A percentile compares a stretch with the other conserved stretches of the same genome.
Evolutionary conservation across 1,140 invertebrate genomes (phyloP).

Genomic region (Microplitis demolitor): DNA sequence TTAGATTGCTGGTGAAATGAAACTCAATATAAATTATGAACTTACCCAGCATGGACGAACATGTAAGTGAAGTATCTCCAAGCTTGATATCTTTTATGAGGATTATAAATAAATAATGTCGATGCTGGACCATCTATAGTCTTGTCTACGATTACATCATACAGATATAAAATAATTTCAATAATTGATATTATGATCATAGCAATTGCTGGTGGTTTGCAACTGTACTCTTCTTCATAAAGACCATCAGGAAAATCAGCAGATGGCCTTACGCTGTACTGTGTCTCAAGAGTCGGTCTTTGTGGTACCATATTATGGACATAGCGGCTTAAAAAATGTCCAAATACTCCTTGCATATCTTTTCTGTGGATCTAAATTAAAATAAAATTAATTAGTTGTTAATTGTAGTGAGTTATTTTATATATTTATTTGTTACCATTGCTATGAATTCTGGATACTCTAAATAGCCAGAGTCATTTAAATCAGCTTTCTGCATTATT

Average conservation of each 20-base stretch:
- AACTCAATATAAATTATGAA: conserved; percentile 21
- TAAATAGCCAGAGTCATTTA: conserved; percentile 73
- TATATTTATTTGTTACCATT: conserved; percentile 66
- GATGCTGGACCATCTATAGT: conserved; percentile 72
- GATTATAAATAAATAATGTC: conserved; percentile 87
- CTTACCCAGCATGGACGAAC: conserved; percentile 94
- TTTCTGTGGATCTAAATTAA: conserved; percentile 59
- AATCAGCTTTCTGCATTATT: conserved; percentile 74
- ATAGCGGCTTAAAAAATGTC: conserved; percentile 65
- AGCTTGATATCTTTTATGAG: conserved; percentile 81
- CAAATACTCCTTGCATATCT: conserved; percentile 67
- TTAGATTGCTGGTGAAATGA: no score
- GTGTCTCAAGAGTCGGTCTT: conserved; percentile 51
- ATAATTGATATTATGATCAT: conserved; percentile 80
- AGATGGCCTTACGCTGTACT: conserved; percentile 43
- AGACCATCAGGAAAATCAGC: conserved; percentile 70
- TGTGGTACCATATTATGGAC: conserved; percentile 57
- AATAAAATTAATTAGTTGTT: no score
- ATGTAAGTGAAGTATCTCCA: conserved; percentile 96
- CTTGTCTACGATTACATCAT: conserved; percentile 63
- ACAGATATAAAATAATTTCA: conserved; percentile 73
- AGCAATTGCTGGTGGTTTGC: conserved; percentile 83
- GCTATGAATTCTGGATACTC: conserved; percentile 80
- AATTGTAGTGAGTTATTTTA: not conserved
- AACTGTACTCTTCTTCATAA: conserved; percentile 86